phyloP scores from a whole-genome alignment of 2,797 vertebrate genomes.

The Strix occidentalis region DNA sequence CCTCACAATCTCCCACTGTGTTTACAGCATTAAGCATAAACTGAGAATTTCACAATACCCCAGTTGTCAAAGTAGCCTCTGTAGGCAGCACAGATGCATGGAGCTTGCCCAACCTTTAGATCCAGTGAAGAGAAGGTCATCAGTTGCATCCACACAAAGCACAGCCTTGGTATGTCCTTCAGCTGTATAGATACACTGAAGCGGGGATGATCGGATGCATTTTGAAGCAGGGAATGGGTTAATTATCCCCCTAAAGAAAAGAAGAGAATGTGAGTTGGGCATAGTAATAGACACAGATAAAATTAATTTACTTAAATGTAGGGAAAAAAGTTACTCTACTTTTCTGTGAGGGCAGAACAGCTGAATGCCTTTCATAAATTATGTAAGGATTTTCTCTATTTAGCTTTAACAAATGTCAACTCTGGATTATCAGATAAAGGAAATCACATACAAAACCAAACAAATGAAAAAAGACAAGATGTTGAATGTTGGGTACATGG shows the following conservation, averaged over 20 bases:
- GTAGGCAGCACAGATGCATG: background rate
- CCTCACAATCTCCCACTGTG: background rate
- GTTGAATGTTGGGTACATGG: background rate
- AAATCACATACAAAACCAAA: background rate
- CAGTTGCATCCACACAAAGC: slow-evolving; percentile 92
- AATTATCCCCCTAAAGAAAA: slow-evolving; percentile 87
- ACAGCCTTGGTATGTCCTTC: slow-evolving; percentile 97
- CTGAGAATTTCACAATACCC: background rate
- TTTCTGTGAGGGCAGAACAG: background rate
- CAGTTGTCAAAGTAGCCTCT: background rate
- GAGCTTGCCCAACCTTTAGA: slow-evolving; percentile 86
- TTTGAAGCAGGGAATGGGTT: slow-evolving; percentile 84
- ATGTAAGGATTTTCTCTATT: background rate
- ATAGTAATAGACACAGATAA: background rate
- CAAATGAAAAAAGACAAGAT: background rate
- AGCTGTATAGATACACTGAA: slow-evolving; percentile 89
- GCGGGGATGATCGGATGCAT: slow-evolving; percentile 71
- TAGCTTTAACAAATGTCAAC: background rate
- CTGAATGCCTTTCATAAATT: background rate
- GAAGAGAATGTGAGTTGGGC: background rate
- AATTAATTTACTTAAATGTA: background rate
- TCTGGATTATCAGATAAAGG: background rate
- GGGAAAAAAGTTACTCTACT: background rate
- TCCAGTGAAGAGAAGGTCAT: slow-evolving; percentile 96
- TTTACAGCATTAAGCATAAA: background rate